A percentile compares a stretch with the other conserved stretches of the same genome.
These are phyloP conservation scores for Rana temporaria DNA, from an alignment of 2,113 vertebrate genomes.

Conservation along the genomic window DNA sequence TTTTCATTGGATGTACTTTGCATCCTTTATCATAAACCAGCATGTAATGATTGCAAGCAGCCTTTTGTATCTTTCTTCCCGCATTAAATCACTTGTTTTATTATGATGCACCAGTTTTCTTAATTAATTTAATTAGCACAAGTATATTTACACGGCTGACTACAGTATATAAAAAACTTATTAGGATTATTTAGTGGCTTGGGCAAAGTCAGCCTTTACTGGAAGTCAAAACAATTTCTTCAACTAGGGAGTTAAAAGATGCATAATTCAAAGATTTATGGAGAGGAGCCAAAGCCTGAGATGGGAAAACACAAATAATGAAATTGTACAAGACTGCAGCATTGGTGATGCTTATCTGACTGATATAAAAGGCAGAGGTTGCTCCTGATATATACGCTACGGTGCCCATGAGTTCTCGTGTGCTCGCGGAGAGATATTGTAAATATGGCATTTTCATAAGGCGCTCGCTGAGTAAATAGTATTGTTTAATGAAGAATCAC, in stretches of 20 bases:
- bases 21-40: background rate
- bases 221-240: background rate
- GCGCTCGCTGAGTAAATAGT: constrained; percentile 58
- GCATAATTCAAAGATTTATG: constrained; percentile 36
- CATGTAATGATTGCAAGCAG: background rate
- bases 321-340: constrained; percentile 4
- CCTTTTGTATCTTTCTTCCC: background rate
- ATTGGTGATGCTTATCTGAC: constrained; percentile 35
- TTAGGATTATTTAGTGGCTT: constrained; percentile 7
- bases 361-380: constrained; percentile 22
- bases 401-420: constrained; percentile 12
- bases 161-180: constrained; percentile 23
- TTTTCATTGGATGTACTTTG: background rate
- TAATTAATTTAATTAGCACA: constrained; percentile 16
- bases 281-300: constrained; percentile 2
- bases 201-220: background rate
- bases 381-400: constrained; percentile 11
- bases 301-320: constrained; percentile 43
- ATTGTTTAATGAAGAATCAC: constrained; percentile 67
- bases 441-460: constrained; percentile 36
- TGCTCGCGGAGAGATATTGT: constrained; percentile 15
- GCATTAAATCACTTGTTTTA: constrained; percentile 15
- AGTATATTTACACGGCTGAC: constrained; percentile 19
- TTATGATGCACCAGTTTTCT: constrained; percentile 25
- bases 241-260: constrained; percentile 22